These are phyloP conservation scores for Murina feae DNA, from an alignment of 2,113 vertebrate species.

Conservation along the genomic window DNA sequence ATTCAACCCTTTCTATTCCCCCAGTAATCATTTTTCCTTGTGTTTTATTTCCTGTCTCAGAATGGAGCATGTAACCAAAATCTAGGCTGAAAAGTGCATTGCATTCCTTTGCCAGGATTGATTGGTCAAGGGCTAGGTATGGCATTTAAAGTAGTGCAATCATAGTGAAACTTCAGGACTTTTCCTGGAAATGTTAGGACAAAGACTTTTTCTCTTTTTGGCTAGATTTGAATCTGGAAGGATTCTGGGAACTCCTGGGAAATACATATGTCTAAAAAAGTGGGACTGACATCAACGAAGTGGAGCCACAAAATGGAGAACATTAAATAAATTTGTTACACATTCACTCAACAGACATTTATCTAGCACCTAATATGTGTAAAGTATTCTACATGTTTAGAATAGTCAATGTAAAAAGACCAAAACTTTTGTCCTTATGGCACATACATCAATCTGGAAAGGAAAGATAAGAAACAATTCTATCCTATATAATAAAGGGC, in stretches of 20 bases:
- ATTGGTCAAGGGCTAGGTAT: background rate
- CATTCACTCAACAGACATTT: background rate
- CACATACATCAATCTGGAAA: background rate
- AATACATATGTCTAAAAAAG: background rate
- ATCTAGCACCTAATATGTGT: background rate
- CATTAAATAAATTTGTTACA: background rate
- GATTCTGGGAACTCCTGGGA: slow-evolving; percentile 20
- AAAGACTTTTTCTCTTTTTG: slow-evolving; percentile 18
- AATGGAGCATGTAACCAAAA: slow-evolving; percentile 15
- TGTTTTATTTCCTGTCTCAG: slow-evolving; percentile 17
- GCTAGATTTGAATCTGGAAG: slow-evolving; percentile 29
- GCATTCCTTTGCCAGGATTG: background rate
- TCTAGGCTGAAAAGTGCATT: background rate
- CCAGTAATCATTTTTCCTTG: background rate
- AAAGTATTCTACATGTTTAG: background rate
- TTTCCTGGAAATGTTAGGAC: slow-evolving; percentile 15
- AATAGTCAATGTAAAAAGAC: background rate
- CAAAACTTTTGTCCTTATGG: background rate
- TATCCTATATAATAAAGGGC: background rate
- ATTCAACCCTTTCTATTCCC: background rate
- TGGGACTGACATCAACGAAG: background rate
- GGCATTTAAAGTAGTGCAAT: slow-evolving; percentile 3
- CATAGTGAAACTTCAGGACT: background rate
- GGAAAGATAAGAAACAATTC: background rate
- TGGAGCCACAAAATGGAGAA: background rate